Conservation (phyloP, 2,888 invertebrate species). For the Drosophila gaucha region DNA sequence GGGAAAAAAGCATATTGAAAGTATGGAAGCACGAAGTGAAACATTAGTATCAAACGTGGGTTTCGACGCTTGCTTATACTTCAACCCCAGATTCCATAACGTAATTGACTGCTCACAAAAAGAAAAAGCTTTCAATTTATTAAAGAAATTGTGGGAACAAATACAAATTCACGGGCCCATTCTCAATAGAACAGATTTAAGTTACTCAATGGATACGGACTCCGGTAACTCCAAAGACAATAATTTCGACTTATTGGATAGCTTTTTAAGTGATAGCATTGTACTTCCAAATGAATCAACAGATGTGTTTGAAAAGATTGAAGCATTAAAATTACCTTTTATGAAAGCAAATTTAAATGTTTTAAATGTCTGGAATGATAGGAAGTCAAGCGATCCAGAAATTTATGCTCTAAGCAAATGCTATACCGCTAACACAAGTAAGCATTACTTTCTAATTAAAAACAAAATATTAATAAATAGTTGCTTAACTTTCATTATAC, state of each 20-base stretch:
- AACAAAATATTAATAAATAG: slow-evolving; percentile 4
- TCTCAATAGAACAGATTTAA: slow-evolving; percentile 4
- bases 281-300: slow-evolving; percentile 20
- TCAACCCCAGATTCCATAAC: slow-evolving; percentile 20
- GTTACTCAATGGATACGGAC: background rate
- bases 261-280: slow-evolving; percentile 14
- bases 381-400: slow-evolving; percentile 2
- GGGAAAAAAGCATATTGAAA: slow-evolving; percentile 6
- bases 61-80: slow-evolving; percentile 5
- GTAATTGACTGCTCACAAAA: slow-evolving; percentile 17
- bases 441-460: background rate
- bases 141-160: slow-evolving; percentile 16
- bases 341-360: slow-evolving; percentile 8
- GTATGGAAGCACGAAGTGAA: slow-evolving; percentile 8
- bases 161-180: slow-evolving; percentile 2
- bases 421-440: slow-evolving; percentile 16
- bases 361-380: slow-evolving; percentile 15
- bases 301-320: slow-evolving; percentile 18
- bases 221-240: slow-evolving; percentile 2
- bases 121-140: slow-evolving; percentile 13
- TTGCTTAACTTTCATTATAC: background rate
- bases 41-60: slow-evolving; percentile 10
- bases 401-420: slow-evolving; percentile 27
- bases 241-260: slow-evolving; percentile 10
- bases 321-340: slow-evolving; percentile 13